Conservation (phyloP, 2,888 invertebrate species). For the Shargacucullia verbasci region DNA sequence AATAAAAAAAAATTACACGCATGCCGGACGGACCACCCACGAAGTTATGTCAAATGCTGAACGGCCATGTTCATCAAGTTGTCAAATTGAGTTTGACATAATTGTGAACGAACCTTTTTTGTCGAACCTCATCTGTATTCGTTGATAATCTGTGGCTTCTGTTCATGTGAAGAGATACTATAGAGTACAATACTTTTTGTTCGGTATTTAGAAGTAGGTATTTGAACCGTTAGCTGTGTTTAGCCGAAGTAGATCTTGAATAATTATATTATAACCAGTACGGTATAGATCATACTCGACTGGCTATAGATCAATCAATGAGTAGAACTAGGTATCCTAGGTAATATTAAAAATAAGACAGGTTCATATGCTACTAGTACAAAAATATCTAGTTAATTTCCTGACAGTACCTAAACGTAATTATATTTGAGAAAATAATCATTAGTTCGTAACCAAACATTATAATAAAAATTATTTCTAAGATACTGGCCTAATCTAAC, state of each 20-base stretch:
- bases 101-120: slow-evolving; percentile 82
- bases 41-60: slow-evolving; percentile 80
- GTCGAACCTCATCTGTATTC: slow-evolving; percentile 63
- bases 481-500: slow-evolving; percentile 14
- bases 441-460: not conserved
- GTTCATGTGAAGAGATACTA: slow-evolving; percentile 58
- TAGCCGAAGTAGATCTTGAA: too few species aligned
- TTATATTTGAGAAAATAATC: too few species aligned
- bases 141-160: slow-evolving; percentile 68
- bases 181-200: slow-evolving; percentile 22
- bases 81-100: slow-evolving; percentile 88
- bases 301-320: too few species aligned
- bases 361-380: too few species aligned
- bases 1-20: slow-evolving; percentile 72
- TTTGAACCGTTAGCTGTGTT: not conserved
- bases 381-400: too few species aligned
- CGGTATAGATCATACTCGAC: too few species aligned
- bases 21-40: slow-evolving; percentile 83
- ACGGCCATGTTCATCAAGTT: slow-evolving; percentile 86
- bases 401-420: too few species aligned
- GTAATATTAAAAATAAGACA: too few species aligned
- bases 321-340: too few species aligned
- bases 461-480: not conserved
- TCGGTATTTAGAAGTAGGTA: slow-evolving; percentile 20
- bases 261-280: too few species aligned